These are phyloP conservation scores for Trachelus iudaicus DNA, from an alignment of 2,888 invertebrate genomes.

Conservation along the genomic window DNA sequence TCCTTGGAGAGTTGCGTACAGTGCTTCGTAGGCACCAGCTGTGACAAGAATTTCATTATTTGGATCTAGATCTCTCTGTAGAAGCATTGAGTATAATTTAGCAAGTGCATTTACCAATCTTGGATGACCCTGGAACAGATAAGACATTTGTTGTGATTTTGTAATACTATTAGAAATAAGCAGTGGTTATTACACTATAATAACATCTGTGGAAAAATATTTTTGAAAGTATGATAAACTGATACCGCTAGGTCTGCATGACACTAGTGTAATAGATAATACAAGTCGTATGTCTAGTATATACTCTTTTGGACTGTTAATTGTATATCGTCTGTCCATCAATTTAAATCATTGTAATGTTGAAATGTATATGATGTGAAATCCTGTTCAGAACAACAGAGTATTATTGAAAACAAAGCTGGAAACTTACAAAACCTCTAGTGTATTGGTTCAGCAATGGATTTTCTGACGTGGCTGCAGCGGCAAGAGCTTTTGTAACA, in stretches of 20 bases:
- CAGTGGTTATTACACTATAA: conserved; percentile 17
- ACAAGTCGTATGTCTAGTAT: too few relatives aligned
- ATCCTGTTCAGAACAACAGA: too few relatives aligned
- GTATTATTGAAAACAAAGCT: too few relatives aligned
- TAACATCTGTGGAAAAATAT: conserved; percentile 6
- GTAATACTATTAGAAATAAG: not conserved
- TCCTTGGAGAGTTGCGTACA: conserved; percentile 88
- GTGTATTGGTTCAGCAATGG: conserved; percentile 91
- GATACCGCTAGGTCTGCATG: too few relatives aligned
- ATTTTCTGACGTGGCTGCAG: conserved; percentile 76
- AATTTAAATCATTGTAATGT: too few relatives aligned
- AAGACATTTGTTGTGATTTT: conserved; percentile 4
- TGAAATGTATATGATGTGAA: too few relatives aligned
- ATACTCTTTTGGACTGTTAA: too few relatives aligned
- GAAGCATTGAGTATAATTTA: conserved; percentile 84
- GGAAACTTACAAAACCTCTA: conserved; percentile 85
- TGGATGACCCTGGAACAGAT: conserved; percentile 84
- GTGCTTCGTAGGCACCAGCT: conserved; percentile 93
- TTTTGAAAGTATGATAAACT: not conserved
- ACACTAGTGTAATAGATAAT: too few relatives aligned
- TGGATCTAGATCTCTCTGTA: conserved; percentile 83
- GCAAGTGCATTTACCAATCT: conserved; percentile 86
- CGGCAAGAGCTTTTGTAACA: conserved; percentile 81
- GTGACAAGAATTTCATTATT: conserved; percentile 89
- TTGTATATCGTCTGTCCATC: too few relatives aligned